Evolutionary conservation across 1,140 invertebrate genomes (phyloP), one percentile per base, ranked within the genome.

Genomic region (Eufriesea mexicana): DNA sequence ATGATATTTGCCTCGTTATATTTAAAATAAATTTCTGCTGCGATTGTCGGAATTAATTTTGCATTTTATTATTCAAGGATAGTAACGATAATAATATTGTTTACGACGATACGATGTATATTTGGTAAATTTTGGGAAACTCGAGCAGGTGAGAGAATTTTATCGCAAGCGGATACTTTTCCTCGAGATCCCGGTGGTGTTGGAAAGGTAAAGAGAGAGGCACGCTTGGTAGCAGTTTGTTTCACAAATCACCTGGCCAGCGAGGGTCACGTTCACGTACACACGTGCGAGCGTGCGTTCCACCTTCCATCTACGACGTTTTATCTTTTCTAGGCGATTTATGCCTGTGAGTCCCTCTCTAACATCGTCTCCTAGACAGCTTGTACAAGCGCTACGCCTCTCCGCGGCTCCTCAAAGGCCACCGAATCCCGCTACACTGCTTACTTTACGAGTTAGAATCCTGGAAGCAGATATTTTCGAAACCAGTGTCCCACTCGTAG

Each of bases 281-380:
- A 57, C 71, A 79, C 57, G 47, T 42, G 68, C 68, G 67, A 61
- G 59, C 55, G 42, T 62, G 79, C 51, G 79, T 73, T 61, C 72
- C 79, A 82, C 72, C 79, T 64, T 55, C 79, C 79, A 55, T 75
- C 81, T 25, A 54, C 64, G 62, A 77, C 64, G 67, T 71, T 83
- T 83, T 83, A 83, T 83, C 81, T 83, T 55, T 83, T 49, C 75
- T 83, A 83, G 66, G 75, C 75, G 75, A 83, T 83, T 83, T 83
- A 83, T 83, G 66, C 57, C 51, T 66, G 35, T 16, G 35, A 28
- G 28, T 14, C 75, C 71, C 75, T 28, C 49, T 71, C 81, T 71
- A 83, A 71, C 75, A 79, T 83, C 66, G 81, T 79, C 66, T 79
- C 57, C 75, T 83, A 83, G 81, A 78, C 67, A 67, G 66, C 55